These are phyloP conservation scores for Triplophysa siluroides DNA, from an alignment of 2,113 vertebrate genomes.

Conservation along the genomic window DNA sequence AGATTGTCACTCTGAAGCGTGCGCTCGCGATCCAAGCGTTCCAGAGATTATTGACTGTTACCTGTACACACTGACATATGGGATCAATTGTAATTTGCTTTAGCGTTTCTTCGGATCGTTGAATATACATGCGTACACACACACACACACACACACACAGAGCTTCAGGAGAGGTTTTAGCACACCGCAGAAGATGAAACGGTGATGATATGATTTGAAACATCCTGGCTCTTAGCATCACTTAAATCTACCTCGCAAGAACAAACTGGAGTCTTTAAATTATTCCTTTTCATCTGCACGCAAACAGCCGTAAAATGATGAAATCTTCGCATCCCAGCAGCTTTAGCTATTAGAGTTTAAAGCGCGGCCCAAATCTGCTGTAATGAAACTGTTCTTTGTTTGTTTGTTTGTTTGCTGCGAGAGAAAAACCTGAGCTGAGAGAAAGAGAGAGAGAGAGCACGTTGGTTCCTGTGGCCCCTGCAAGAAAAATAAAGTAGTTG, in stretches of 20 bases:
- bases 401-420: slow-evolving; percentile 42
- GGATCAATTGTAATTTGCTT: slow-evolving; percentile 62
- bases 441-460: slow-evolving; percentile 69
- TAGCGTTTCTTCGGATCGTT: slow-evolving; percentile 38
- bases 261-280: slow-evolving; percentile 41
- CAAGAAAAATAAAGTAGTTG: slow-evolving; percentile 86
- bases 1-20: slow-evolving; percentile 49
- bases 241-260: slow-evolving; percentile 36
- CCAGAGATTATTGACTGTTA: slow-evolving; percentile 53
- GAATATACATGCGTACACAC: not conserved
- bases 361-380: slow-evolving; percentile 11
- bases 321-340: slow-evolving; percentile 30
- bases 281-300: slow-evolving; percentile 41
- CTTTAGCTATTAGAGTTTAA: slow-evolving; percentile 26
- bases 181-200: slow-evolving; percentile 8
- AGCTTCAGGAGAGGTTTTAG: not conserved
- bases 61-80: slow-evolving; percentile 50
- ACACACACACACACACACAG: not conserved
- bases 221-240: slow-evolving; percentile 41
- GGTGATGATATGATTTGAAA: slow-evolving; percentile 36
- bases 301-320: slow-evolving; percentile 41
- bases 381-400: slow-evolving; percentile 44
- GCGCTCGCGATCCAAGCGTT: slow-evolving; percentile 42
- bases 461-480: not conserved
- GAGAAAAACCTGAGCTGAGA: slow-evolving; percentile 58